Percentiles rank a stretch among this genome's conserved stretches.
phyloP scores from a whole-genome alignment of 1,140 invertebrate species.

The Bactericera cockerelli region DNA sequence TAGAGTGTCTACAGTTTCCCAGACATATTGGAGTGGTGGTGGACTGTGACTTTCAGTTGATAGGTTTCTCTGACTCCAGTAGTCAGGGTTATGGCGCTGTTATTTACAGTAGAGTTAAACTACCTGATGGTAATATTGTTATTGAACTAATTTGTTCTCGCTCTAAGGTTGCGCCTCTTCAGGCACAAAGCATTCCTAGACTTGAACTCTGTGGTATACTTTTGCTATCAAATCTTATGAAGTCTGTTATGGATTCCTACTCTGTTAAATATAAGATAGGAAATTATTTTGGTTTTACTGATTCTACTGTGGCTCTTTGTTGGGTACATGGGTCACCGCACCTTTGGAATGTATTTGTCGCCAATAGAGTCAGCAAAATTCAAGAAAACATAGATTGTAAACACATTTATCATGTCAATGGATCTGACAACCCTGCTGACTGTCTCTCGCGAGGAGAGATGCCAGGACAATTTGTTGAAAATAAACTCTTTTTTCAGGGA shows the following conservation, averaged over 20 bases:
- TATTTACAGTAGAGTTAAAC: background rate
- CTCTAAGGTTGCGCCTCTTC: slow-evolving; percentile 18
- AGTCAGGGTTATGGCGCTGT: background rate
- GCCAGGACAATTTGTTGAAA: slow-evolving; percentile 1
- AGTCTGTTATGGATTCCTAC: background rate
- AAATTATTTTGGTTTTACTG: background rate
- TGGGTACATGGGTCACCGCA: background rate
- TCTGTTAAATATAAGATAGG: background rate
- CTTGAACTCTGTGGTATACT: background rate
- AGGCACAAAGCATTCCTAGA: background rate
- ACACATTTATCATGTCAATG: background rate
- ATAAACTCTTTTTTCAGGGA: slow-evolving; percentile 17
- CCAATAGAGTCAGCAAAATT: too few relatives aligned
- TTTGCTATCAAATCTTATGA: background rate
- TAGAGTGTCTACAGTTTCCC: background rate
- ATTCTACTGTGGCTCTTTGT: too few relatives aligned
- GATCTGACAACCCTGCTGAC: slow-evolving; percentile 31
- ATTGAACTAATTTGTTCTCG: slow-evolving; percentile 14
- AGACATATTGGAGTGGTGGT: background rate
- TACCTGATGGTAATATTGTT: background rate
- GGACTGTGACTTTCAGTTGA: too few relatives aligned
- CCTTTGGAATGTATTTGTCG: slow-evolving; percentile 14
- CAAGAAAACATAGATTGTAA: slow-evolving; percentile 5
- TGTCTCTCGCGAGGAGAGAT: slow-evolving; percentile 26
- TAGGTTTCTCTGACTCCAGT: background rate